Evolutionary conservation across 92 coral and sea anemone genomes (phyloP).

Genomic region (Actinostola sp.): DNA sequence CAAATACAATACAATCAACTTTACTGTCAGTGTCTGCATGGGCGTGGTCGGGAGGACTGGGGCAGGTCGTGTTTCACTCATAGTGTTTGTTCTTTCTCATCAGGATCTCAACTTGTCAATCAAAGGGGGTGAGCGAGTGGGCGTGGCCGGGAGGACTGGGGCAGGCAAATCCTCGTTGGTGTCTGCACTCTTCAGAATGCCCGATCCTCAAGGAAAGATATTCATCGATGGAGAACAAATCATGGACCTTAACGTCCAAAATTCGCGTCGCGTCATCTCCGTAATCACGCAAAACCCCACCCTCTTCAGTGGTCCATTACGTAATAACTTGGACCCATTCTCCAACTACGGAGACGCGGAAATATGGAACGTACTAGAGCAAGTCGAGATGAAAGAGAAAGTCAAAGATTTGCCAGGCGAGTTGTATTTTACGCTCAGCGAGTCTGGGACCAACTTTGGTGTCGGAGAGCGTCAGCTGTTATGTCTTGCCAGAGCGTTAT

Average conservation of each 20-base stretch:
- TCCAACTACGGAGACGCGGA: constrained; percentile 73
- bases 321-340: constrained; percentile 85
- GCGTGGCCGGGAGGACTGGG: constrained; percentile 98
- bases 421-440: constrained; percentile 73
- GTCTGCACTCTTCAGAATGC: constrained; percentile 90
- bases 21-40: too few species aligned
- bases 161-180: constrained; percentile 97
- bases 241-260: constrained; percentile 67
- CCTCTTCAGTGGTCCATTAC: constrained; percentile 80
- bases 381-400: constrained; percentile 86
- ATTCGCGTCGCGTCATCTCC: constrained; percentile 81
- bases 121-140: constrained; percentile 76
- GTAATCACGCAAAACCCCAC: constrained; percentile 88
- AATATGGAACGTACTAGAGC: constrained; percentile 83
- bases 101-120: constrained; percentile 49
- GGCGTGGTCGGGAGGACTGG: too few species aligned
- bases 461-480: constrained; percentile 86
- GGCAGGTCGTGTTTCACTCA: too few species aligned
- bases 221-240: constrained; percentile 74
- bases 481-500: constrained; percentile 81
- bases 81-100: not conserved
- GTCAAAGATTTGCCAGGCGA: constrained; percentile 73
- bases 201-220: constrained; percentile 85
- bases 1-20: too few species aligned
- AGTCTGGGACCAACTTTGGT: constrained; percentile 88